A percentile compares a stretch with the other conserved stretches of the same genome.
These are phyloP conservation scores for Oedothorax gibbosus DNA, from an alignment of 1,140 invertebrate species.

Conservation along the genomic window DNA sequence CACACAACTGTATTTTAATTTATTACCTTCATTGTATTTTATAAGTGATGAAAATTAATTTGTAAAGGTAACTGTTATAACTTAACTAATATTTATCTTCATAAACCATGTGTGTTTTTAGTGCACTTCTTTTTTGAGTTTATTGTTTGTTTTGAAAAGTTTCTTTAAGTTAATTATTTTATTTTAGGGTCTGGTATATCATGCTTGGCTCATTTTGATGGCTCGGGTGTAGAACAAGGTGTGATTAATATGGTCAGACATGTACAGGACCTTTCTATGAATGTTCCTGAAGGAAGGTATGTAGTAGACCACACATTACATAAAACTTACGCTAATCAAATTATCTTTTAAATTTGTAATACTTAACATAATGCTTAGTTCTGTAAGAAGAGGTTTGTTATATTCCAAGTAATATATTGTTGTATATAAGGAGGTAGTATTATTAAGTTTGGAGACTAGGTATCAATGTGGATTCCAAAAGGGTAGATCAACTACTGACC, in stretches of 20 bases:
- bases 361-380: too few species aligned
- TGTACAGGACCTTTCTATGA: slow-evolving; percentile 84
- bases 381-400: too few species aligned
- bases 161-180: slow-evolving; percentile 39
- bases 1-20: too few species aligned
- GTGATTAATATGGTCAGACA: slow-evolving; percentile 81
- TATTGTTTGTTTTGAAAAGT: not conserved
- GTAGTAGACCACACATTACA: not conserved
- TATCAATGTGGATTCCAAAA: too few species aligned
- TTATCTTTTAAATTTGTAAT: too few species aligned
- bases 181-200: slow-evolving; percentile 84
- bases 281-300: slow-evolving; percentile 80
- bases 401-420: too few species aligned
- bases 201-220: slow-evolving; percentile 89
- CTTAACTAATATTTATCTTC: not conserved
- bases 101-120: not conserved
- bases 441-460: too few species aligned
- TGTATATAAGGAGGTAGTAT: too few species aligned
- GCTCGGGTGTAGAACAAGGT: slow-evolving; percentile 81
- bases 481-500: too few species aligned
- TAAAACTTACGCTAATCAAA: not conserved
- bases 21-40: too few species aligned
- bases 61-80: too few species aligned
- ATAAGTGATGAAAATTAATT: too few species aligned
- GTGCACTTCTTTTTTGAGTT: not conserved